A percentile compares a stretch with the other conserved stretches of the same genome.
phyloP scores from a whole-genome alignment of 1,140 invertebrate genomes.

The Zaprionus capensis region DNA sequence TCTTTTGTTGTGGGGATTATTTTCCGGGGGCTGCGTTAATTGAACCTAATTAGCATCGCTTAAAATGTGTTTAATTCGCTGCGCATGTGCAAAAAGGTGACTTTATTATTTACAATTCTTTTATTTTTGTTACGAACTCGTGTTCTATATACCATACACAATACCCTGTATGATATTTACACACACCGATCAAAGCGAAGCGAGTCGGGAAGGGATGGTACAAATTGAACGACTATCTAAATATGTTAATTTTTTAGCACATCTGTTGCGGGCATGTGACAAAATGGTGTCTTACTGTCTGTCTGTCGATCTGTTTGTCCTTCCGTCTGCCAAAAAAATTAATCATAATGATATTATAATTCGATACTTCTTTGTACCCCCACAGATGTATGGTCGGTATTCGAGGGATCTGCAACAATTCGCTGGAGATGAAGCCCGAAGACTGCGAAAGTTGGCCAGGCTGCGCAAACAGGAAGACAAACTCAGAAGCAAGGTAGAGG shows the following conservation, averaged over 20 bases:
- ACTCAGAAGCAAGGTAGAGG: constrained; percentile 86
- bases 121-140: constrained; percentile 23
- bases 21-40: constrained; percentile 43
- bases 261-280: constrained; percentile 37
- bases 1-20: constrained; percentile 28
- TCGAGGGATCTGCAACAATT: constrained; percentile 96
- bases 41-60: constrained; percentile 42
- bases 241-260: constrained; percentile 50
- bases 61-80: constrained; percentile 41
- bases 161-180: background rate
- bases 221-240: constrained; percentile 35
- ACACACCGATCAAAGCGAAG: background rate
- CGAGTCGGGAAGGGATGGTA: constrained; percentile 12
- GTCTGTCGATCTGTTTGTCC: background rate
- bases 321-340: background rate
- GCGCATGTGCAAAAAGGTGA: constrained; percentile 39
- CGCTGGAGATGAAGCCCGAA: constrained; percentile 94
- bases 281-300: constrained; percentile 6
- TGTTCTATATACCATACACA: background rate
- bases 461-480: constrained; percentile 90
- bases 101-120: constrained; percentile 40
- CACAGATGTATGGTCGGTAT: constrained; percentile 99
- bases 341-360: constrained; percentile 8
- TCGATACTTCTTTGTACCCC: background rate
- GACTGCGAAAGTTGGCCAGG: constrained; percentile 88